Conservation (phyloP, 2,888 invertebrate genomes). For the Cyrtodaria siliqua region DNA sequence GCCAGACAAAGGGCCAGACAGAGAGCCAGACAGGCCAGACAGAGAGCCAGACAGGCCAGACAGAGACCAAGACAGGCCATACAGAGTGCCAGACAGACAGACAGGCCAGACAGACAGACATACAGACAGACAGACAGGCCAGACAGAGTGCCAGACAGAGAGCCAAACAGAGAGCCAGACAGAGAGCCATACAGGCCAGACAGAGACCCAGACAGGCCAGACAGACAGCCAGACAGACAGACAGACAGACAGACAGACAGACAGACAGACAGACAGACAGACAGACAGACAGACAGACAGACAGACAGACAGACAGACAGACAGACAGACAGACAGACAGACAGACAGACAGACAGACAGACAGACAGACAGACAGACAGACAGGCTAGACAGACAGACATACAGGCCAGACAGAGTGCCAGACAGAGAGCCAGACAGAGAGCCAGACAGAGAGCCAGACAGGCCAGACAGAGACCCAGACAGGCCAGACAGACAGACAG, state of each 20-base stretch:
- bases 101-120: too few species aligned
- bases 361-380: slow-evolving; percentile 4
- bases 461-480: slow-evolving; percentile 23
- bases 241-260: slow-evolving; percentile 24
- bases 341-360: slow-evolving; percentile 14
- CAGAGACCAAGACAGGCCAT: too few species aligned
- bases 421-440: slow-evolving; percentile 1
- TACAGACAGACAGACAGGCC: slow-evolving; percentile 7
- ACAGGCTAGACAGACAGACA: slow-evolving; percentile 8
- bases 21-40: too few species aligned
- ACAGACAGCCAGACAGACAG: too few species aligned
- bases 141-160: slow-evolving; percentile 15
- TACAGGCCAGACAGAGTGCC: slow-evolving; percentile 1
- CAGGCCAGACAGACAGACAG: slow-evolving; percentile 13
- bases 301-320: slow-evolving; percentile 9
- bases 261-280: slow-evolving; percentile 18
- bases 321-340: slow-evolving; percentile 10
- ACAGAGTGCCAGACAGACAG: too few species aligned
- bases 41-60: too few species aligned
- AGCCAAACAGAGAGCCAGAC: slow-evolving; percentile 16
- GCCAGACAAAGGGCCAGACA: too few species aligned
- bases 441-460: slow-evolving; percentile 6
- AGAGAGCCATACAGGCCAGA: slow-evolving; percentile 15
- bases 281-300: slow-evolving; percentile 20
- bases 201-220: too few species aligned